Evolutionary conservation across 2,888 invertebrate genomes (phyloP).

Genomic region (Cephus runcator): DNA sequence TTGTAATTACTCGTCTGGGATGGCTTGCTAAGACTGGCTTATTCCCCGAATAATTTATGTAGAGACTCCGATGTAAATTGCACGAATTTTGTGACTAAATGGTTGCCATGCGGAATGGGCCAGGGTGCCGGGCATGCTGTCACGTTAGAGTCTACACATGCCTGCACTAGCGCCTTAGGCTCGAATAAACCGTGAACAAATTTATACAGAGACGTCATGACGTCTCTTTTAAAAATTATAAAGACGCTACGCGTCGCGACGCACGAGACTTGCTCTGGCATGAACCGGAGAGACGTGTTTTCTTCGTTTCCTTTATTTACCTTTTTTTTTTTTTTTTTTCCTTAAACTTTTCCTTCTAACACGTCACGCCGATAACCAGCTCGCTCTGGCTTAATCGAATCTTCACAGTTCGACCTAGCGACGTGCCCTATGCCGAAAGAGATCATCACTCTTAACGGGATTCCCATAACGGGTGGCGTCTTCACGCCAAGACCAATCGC

Average conservation of each 20-base stretch:
- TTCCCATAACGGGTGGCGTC: background rate
- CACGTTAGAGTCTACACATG: background rate
- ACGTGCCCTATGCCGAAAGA: background rate
- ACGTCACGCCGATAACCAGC: background rate
- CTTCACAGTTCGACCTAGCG: background rate
- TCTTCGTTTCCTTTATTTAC: background rate
- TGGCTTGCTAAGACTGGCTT: constrained; percentile 8
- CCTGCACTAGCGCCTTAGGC: background rate
- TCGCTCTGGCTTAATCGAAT: background rate
- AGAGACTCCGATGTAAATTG: constrained; percentile 34
- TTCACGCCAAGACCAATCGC: background rate
- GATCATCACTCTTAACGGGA: background rate
- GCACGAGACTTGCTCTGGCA: background rate
- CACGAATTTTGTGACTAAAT: constrained; percentile 21
- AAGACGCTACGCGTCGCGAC: background rate
- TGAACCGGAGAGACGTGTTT: background rate
- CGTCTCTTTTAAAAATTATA: background rate
- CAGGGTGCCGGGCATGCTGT: background rate
- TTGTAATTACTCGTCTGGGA: constrained; percentile 32
- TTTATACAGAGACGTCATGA: background rate
- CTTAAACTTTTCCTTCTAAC: background rate
- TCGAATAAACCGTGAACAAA: background rate
- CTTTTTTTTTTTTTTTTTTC: no score
- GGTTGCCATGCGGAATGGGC: constrained; percentile 7
- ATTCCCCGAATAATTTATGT: constrained; percentile 40